Base-by-base conservation (phyloP, 2,797 vertebrate genomes). In the Caiman crocodilus region DNA sequence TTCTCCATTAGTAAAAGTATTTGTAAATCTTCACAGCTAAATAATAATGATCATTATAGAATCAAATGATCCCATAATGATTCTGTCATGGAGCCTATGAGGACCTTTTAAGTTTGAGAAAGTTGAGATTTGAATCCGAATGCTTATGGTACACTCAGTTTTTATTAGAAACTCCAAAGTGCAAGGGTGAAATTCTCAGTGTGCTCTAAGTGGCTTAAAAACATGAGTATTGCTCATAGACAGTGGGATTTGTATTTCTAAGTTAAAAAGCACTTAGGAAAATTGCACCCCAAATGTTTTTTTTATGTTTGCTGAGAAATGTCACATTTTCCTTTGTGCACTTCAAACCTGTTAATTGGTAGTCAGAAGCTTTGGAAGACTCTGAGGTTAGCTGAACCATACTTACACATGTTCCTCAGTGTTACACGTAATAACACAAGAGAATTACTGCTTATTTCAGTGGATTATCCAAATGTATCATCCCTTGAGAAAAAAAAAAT, bases 21-120 rank as follows among this genome's bases (percentile, higher is more conserved):
- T 32, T 35, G 23, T 69, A 42, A 71, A 42, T 5, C 21, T 7
- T 2, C 35, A 71, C 6, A 0, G 0, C 32, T 61, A 14, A 14
- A 23, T 21, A 2, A 61, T 60, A 55, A 59, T 13, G 28, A 3
- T 6, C 60, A 4, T 1, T 12, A 50, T 50, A 10, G 42, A 64
- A 42, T 8, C 80, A 90, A 32, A 7, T 23, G 56, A 76, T 75
- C 30, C 10, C 25, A 7, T 55, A 15, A 32, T 64, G 55, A 56
- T 30, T 3, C 18, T 1, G 0, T 3, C 14, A 42, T 2, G 6
- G 50, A 73, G 50, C 69, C 13, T 15, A 9, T 35, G 13, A 73
- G 50, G 14, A 35, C 23, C 14, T 42, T 25, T 26, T 13, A 50
- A 73, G 14, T 50, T 50, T 7, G 69, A 25, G 35, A 14, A 50